Evolutionary conservation across 2,888 invertebrate genomes (phyloP).

Genomic region (Nomada ferruginata): DNA sequence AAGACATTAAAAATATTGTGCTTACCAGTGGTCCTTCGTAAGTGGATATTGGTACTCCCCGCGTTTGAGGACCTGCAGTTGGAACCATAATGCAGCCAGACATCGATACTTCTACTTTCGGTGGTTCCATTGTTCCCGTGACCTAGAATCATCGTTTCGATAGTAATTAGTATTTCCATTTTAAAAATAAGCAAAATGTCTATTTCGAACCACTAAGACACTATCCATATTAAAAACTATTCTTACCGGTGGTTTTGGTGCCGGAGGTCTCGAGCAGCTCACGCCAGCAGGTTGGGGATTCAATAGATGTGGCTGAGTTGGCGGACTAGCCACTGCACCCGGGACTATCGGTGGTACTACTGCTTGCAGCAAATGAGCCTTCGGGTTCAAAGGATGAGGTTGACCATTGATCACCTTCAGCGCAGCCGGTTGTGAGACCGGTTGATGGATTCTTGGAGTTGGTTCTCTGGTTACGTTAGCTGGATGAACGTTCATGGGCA

Average conservation of each 20-base stretch:
- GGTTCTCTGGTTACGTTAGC: conserved; percentile 70
- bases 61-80: conserved; percentile 85
- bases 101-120: conserved; percentile 86
- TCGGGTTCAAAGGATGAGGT: conserved; percentile 82
- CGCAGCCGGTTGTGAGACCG: conserved; percentile 75
- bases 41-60: conserved; percentile 86
- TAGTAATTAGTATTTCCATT: not conserved
- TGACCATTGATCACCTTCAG: conserved; percentile 80
- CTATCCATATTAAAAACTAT: not conserved
- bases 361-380: conserved; percentile 83
- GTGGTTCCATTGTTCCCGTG: conserved; percentile 85
- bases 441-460: conserved; percentile 76
- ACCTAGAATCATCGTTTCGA: conserved; percentile 66
- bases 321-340: conserved; percentile 86
- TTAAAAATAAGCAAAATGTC: too few species aligned
- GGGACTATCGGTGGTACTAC: conserved; percentile 85
- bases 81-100: conserved; percentile 86
- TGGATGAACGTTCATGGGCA: conserved; percentile 77
- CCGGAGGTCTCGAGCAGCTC: conserved; percentile 77
- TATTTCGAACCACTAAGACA: too few species aligned
- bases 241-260: conserved; percentile 75
- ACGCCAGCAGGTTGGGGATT: conserved; percentile 84
- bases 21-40: conserved; percentile 91
- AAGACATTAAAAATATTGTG: not conserved
- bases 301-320: conserved; percentile 84